These are phyloP conservation scores for Harpagus bidentatus DNA, from an alignment of 2,113 vertebrate species.

Conservation along the genomic window DNA sequence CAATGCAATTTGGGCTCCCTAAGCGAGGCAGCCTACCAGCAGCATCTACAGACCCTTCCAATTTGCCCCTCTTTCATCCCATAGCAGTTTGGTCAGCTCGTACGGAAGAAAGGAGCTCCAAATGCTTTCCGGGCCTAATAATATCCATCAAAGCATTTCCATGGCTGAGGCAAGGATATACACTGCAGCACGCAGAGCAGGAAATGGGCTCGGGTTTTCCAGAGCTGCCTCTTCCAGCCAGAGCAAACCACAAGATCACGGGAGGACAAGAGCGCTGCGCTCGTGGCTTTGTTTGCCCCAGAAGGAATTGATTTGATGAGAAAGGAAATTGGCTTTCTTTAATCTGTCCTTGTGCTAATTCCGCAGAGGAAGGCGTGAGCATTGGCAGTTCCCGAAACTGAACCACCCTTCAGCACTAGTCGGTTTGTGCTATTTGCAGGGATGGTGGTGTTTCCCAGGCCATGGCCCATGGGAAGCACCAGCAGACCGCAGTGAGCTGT, in stretches of 20 bases:
- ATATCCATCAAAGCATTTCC: slow-evolving; percentile 75
- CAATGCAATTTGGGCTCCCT: neutral
- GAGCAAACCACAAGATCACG: slow-evolving; percentile 53
- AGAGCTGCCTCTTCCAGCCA: slow-evolving; percentile 34
- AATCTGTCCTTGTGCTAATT: slow-evolving; percentile 66
- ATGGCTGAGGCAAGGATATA: slow-evolving; percentile 44
- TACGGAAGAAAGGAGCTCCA: slow-evolving; percentile 62
- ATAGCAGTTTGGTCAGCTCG: neutral
- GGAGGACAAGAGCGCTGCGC: neutral
- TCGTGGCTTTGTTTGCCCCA: slow-evolving; percentile 49
- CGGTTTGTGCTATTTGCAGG: neutral
- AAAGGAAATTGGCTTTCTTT: slow-evolving; percentile 65
- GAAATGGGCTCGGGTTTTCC: slow-evolving; percentile 53
- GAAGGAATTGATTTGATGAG: slow-evolving; percentile 65
- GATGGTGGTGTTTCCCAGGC: neutral
- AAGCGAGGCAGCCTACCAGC: neutral
- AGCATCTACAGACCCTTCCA: slow-evolving; percentile 38
- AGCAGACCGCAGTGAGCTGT: fast-evolving
- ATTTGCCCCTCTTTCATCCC: slow-evolving; percentile 61
- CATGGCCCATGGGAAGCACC: neutral
- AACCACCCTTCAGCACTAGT: neutral
- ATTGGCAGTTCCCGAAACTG: neutral
- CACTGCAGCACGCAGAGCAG: slow-evolving; percentile 43
- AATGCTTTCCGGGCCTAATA: slow-evolving; percentile 69
- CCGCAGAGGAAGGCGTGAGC: slow-evolving; percentile 54